These are phyloP conservation scores for Drosophila mimetica DNA, from an alignment of 2,888 invertebrate genomes.

Conservation along the genomic window DNA sequence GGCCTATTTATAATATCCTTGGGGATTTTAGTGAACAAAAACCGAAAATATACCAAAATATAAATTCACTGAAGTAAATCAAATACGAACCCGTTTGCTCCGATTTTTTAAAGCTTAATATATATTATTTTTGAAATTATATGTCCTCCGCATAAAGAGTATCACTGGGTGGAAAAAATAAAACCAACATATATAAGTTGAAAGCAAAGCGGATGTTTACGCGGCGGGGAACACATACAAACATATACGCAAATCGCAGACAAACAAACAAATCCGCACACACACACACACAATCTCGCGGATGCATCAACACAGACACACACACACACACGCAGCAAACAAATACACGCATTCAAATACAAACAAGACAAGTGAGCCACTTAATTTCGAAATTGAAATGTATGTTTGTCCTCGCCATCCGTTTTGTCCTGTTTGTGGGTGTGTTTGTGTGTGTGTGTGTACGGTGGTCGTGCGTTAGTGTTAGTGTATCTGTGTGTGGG, in stretches of 20 bases:
- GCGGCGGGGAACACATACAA: conserved; percentile 17
- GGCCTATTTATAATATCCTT: too few species aligned
- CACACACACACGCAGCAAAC: conserved; percentile 9
- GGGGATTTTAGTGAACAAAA: too few species aligned
- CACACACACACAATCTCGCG: conserved; percentile 12
- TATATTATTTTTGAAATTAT: too few species aligned
- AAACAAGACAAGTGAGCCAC: conserved; percentile 72
- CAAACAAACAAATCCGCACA: conserved; percentile 25
- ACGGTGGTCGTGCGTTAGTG: conserved; percentile 4
- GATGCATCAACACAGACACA: conserved; percentile 11
- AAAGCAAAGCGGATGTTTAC: conserved; percentile 43
- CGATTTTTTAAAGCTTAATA: too few species aligned
- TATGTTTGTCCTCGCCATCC: conserved; percentile 41
- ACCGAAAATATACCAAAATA: too few species aligned
- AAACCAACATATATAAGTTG: conserved; percentile 23
- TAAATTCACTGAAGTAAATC: too few species aligned
- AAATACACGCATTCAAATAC: conserved; percentile 47
- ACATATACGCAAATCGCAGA: conserved; percentile 27
- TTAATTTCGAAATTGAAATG: conserved; percentile 77
- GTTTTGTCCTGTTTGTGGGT: conserved; percentile 9
- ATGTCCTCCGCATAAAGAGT: not conserved
- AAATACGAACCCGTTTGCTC: too few species aligned
- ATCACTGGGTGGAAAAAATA: conserved; percentile 18
- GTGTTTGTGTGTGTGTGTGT: not conserved
- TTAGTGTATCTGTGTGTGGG: conserved; percentile 13